Evolutionary conservation across 1,140 invertebrate species (phyloP).

Genomic region (Cotesia chilonis): DNA sequence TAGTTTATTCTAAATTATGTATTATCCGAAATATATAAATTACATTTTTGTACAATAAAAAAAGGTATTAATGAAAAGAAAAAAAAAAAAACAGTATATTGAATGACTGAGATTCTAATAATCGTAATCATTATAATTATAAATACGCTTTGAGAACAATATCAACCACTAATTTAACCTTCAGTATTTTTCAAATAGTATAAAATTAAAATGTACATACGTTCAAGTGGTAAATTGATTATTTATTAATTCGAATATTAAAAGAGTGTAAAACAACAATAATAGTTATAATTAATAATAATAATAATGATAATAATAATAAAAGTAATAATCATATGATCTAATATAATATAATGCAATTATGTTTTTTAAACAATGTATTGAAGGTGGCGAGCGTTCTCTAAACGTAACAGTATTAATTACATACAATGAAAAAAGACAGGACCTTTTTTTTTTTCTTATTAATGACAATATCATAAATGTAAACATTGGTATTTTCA

Average conservation of each 20-base stretch:
- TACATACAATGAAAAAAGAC: slow-evolving; percentile 5
- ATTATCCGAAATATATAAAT: slow-evolving; percentile 36
- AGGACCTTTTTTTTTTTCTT: neutral
- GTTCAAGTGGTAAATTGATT: too few species aligned
- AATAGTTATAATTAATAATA: slow-evolving; percentile 18
- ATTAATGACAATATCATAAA: slow-evolving; percentile 1
- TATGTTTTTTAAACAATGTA: neutral
- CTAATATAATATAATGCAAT: slow-evolving; percentile 19
- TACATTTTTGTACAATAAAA: slow-evolving; percentile 19
- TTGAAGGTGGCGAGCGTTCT: slow-evolving; percentile 6
- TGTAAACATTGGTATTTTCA: slow-evolving; percentile 10
- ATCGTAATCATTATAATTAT: neutral
- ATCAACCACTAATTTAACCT: neutral
- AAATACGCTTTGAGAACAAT: slow-evolving; percentile 8
- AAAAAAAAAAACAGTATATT: slow-evolving; percentile 4
- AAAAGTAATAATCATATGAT: neutral
- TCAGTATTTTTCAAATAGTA: neutral
- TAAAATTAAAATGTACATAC: too few species aligned
- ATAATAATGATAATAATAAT: slow-evolving; percentile 22
- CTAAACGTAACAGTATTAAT: slow-evolving; percentile 6
- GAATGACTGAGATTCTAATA: slow-evolving; percentile 8
- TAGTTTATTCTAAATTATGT: slow-evolving; percentile 23
- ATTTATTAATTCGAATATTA: neutral
- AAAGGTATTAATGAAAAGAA: too few species aligned
- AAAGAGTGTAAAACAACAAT: slow-evolving; percentile 22